Base-by-base conservation (phyloP, 1,140 invertebrate species). In the Penaeus vannamei region DNA sequence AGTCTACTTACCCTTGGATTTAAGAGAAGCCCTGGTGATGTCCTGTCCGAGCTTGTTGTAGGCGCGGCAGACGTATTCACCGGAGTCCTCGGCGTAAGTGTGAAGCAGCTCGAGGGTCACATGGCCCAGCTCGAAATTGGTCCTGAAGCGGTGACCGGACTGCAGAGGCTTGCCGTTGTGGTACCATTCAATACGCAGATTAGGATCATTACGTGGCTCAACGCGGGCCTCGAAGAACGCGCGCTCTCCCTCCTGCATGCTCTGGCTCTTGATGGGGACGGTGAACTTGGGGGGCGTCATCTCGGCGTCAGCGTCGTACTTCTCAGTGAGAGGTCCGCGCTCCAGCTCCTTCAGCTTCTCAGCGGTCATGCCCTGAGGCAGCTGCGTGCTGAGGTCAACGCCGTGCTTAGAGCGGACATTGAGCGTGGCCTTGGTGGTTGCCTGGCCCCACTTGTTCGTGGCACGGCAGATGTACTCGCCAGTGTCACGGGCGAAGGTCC, bases 201-300 rank as follows among this genome's bases (percentile, higher is more conserved):
- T 98, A 1, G 98, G 96, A 95, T 99, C 98, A 91, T 97, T 97
- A 93, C 98, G 97, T 1, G 98, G 99, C 92, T 98, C 97, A 8
- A 99, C 96, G 86, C 96, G 95, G 92, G 98, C 99, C 93, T 99
- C 98, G 92, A 99, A 99, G 84, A 97, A 96, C 0, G 98, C 96
- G 0, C 96, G 95, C 93, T 99, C 97, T 19, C 97, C 96, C 94
- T 99, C 91, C 77, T 91, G 79, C 42, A 91, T 61, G 26, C 64
- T 86, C 42, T 87, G 79, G 79, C 91, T 91, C 87, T 93, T 92
- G 91, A 95, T 93, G 90, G 94, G 97, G 7, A 97, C 97, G 26
- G 97, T 95, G 92, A 98, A 98, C 92, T 95, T 96, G 17, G 97
- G 97, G 84, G 97, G 96, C 91, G 95, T 94, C 32, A 87, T 91